Evolutionary conservation across 2,888 invertebrate species (phyloP).

Genomic region (Biston stratarius): DNA sequence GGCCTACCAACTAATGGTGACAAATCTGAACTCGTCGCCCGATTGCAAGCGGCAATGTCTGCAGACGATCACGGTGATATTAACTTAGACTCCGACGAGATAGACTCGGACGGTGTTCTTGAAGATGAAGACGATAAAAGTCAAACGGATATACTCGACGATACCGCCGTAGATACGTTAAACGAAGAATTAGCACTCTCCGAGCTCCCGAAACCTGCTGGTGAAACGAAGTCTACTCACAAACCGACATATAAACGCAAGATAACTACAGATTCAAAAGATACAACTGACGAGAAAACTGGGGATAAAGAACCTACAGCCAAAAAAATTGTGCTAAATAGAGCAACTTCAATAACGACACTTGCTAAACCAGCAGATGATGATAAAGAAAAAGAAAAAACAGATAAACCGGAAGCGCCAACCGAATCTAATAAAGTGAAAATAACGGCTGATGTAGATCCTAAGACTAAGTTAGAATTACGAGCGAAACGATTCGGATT

Average conservation of each 20-base stretch:
- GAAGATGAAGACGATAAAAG: constrained; percentile 86
- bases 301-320: constrained; percentile 75
- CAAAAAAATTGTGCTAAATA: constrained; percentile 88
- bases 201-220: constrained; percentile 57
- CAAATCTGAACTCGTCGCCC: constrained; percentile 92
- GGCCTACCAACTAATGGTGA: constrained; percentile 92
- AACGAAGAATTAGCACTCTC: constrained; percentile 75
- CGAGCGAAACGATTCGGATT: constrained; percentile 94
- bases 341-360: constrained; percentile 74
- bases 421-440: constrained; percentile 67
- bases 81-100: constrained; percentile 79
- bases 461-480: constrained; percentile 89
- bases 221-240: constrained; percentile 59
- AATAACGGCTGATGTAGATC: constrained; percentile 73
- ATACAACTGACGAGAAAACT: constrained; percentile 52
- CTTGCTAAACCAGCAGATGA: constrained; percentile 46
- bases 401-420: constrained; percentile 53
- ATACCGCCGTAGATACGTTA: constrained; percentile 70
- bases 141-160: constrained; percentile 75
- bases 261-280: constrained; percentile 61
- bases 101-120: constrained; percentile 83
- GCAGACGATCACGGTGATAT: constrained; percentile 75
- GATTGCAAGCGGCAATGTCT: constrained; percentile 88
- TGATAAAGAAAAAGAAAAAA: constrained; percentile 49
- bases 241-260: constrained; percentile 65